Conservation (phyloP, 1,140 invertebrate genomes). For the Agrilus planipennis region DNA sequence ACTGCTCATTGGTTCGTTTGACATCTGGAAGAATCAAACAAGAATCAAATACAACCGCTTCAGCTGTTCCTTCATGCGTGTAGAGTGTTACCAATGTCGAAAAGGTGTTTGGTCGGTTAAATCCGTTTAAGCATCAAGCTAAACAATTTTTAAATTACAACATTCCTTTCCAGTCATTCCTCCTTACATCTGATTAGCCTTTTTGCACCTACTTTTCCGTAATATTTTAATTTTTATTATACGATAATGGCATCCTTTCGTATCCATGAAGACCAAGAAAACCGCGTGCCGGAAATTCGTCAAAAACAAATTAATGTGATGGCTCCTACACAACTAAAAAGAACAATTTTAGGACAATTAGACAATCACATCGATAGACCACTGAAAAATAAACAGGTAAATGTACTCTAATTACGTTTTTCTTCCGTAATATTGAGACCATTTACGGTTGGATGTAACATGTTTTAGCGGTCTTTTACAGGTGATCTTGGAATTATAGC, state of each 20-base stretch:
- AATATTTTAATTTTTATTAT: background rate
- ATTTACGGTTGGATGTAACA: no score
- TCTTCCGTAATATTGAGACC: no score
- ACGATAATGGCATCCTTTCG: constrained; percentile 47
- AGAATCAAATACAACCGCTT: no score
- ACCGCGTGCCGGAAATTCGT: constrained; percentile 31
- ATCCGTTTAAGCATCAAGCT: no score
- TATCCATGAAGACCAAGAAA: constrained; percentile 57
- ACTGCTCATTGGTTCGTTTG: constrained; percentile 4
- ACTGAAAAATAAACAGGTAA: constrained; percentile 34
- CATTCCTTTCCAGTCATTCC: no score
- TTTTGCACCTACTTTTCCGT: no score
- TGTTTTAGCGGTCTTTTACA: no score
- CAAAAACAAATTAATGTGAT: constrained; percentile 37
- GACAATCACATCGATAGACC: constrained; percentile 33
- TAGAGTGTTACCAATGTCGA: background rate
- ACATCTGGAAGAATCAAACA: no score
- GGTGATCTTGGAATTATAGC: no score
- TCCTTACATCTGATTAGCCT: no score
- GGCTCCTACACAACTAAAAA: constrained; percentile 40
- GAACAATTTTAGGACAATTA: constrained; percentile 42
- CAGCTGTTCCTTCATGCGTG: constrained; percentile 3
- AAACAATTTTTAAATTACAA: no score
- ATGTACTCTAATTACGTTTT: constrained; percentile 9
- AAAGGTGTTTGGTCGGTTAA: constrained; percentile 3